These are phyloP conservation scores for Thalassoma bifasciatum DNA, from an alignment of 2,113 vertebrate species.

Conservation along the genomic window DNA sequence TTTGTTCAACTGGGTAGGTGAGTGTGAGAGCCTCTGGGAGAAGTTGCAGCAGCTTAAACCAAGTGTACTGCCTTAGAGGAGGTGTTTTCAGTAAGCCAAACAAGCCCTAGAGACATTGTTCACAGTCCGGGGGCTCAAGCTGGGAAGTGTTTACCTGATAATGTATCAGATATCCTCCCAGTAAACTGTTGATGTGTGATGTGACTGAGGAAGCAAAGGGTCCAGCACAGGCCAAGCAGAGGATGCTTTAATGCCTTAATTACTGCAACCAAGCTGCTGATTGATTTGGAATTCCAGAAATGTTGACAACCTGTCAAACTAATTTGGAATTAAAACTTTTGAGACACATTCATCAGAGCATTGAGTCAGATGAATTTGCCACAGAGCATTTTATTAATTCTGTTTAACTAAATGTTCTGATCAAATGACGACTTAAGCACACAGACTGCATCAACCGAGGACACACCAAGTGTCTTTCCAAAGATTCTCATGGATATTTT, in stretches of 20 bases:
- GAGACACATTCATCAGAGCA: not conserved
- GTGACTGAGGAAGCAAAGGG: constrained; percentile 61
- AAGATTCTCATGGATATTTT: constrained; percentile 88
- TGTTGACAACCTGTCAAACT: constrained; percentile 33
- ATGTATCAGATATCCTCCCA: constrained; percentile 64
- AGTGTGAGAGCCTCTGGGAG: constrained; percentile 11
- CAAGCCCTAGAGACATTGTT: constrained; percentile 72
- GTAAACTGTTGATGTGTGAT: constrained; percentile 73
- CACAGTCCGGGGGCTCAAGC: constrained; percentile 63
- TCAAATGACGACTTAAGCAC: constrained; percentile 1
- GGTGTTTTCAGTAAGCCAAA: constrained; percentile 46
- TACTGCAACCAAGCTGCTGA: constrained; percentile 38
- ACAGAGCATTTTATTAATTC: not conserved
- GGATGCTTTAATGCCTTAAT: constrained; percentile 56
- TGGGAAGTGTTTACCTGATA: constrained; percentile 72
- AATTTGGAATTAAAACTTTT: not conserved
- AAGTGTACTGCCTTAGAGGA: constrained; percentile 36
- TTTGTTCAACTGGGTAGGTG: constrained; percentile 28
- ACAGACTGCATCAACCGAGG: constrained; percentile 26
- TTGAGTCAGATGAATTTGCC: not conserved
- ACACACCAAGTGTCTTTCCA: constrained; percentile 57
- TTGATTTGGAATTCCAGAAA: constrained; percentile 34
- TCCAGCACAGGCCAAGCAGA: constrained; percentile 22
- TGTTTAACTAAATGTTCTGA: not conserved
- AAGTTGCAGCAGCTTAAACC: constrained; percentile 23